A percentile compares a stretch with the other conserved stretches of the same genome.
These are phyloP conservation scores for Holothuria leucospilota DNA, from an alignment of 53 echinoderm and acorn worm genomes.

Conservation along the genomic window DNA sequence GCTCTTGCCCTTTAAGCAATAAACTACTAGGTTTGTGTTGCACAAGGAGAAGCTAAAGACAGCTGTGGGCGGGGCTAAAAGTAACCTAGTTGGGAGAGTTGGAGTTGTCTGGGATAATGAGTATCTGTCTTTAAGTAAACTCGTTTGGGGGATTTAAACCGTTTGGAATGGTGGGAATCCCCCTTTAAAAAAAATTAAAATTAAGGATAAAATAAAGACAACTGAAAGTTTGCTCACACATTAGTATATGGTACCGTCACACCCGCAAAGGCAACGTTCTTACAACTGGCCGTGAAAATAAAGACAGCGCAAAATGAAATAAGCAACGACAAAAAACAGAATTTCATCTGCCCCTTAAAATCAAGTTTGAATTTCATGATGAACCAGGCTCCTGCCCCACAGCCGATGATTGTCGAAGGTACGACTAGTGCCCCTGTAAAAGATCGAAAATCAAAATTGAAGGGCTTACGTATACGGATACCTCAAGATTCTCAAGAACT, in stretches of 20 bases:
- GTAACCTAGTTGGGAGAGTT: too few relatives aligned
- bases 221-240: background rate
- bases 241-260: slow-evolving; percentile 64
- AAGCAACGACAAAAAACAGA: slow-evolving; percentile 68
- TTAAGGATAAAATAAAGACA: too few relatives aligned
- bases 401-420: slow-evolving; percentile 89
- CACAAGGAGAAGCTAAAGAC: too few relatives aligned
- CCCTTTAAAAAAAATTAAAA: too few relatives aligned
- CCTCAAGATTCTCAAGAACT: background rate
- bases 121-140: too few relatives aligned
- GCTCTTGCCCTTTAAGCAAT: too few relatives aligned
- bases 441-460: background rate
- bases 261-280: slow-evolving; percentile 72
- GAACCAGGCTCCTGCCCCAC: slow-evolving; percentile 80
- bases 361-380: slow-evolving; percentile 81
- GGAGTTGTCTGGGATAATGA: too few relatives aligned
- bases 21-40: too few relatives aligned
- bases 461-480: background rate
- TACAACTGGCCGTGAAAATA: slow-evolving; percentile 78
- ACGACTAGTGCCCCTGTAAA: slow-evolving; percentile 72
- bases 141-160: too few relatives aligned
- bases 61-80: too few relatives aligned
- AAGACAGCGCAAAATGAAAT: slow-evolving; percentile 71
- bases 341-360: slow-evolving; percentile 83
- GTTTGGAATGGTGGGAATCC: too few relatives aligned